Evolutionary conservation across 2,888 invertebrate species (phyloP).

Genomic region (Leptinotarsa tumamoca): DNA sequence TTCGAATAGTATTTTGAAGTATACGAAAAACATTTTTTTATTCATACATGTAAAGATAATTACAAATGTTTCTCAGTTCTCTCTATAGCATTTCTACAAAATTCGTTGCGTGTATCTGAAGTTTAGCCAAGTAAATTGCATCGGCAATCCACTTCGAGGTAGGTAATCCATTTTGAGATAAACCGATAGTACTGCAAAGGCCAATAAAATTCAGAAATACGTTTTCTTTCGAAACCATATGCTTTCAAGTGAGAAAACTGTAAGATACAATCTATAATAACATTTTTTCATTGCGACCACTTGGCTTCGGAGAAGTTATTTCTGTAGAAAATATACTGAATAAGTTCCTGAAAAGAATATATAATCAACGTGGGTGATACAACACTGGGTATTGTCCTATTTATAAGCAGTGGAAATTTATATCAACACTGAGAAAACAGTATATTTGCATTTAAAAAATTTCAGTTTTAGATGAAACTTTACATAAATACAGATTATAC

Average conservation of each 20-base stretch:
- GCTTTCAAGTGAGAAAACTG: not conserved
- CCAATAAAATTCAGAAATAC: conserved; percentile 4
- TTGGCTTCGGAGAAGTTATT: too few species aligned
- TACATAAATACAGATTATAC: too few species aligned
- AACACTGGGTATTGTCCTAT: too few species aligned
- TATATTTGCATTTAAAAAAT: too few species aligned
- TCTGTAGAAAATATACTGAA: too few species aligned
- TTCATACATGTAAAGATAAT: too few species aligned
- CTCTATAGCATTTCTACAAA: not conserved
- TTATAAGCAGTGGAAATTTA: too few species aligned
- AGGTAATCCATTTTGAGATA: conserved; percentile 17
- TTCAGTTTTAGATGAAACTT: too few species aligned
- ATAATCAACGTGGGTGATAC: too few species aligned
- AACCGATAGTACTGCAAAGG: conserved; percentile 7
- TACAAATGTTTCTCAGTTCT: not conserved
- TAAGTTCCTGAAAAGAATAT: too few species aligned
- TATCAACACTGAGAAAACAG: too few species aligned
- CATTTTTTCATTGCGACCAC: not conserved
- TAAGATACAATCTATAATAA: not conserved
- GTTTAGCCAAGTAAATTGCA: conserved; percentile 6
- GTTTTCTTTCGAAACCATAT: conserved; percentile 1
- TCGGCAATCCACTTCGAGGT: not conserved
- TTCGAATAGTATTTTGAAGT: too few species aligned
- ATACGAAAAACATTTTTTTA: not conserved
- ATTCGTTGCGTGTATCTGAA: conserved; percentile 6